Percentiles rank a stretch among this genome's conserved stretches.
phyloP scores from a whole-genome alignment of 2,888 invertebrate species.

The Trissolcus brochymenae region DNA sequence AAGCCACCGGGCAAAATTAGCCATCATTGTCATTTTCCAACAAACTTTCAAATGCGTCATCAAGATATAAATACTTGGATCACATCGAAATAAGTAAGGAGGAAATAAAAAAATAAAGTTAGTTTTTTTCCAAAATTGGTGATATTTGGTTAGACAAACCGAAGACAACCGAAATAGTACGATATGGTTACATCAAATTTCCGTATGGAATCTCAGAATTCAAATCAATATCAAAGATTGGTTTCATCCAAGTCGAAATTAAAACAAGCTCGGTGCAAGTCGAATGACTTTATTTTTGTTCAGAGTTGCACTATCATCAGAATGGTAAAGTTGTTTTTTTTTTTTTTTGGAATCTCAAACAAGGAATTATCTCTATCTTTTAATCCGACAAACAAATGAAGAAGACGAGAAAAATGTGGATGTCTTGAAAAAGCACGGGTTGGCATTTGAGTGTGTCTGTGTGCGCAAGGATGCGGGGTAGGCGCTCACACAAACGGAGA shows the following conservation, averaged over 20 bases:
- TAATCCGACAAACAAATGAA: constrained; percentile 55
- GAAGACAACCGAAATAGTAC: too few species aligned
- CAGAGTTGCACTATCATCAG: constrained; percentile 38
- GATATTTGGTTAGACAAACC: too few species aligned
- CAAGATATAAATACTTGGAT: constrained; percentile 28
- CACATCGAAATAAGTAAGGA: neutral
- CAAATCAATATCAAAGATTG: constrained; percentile 23
- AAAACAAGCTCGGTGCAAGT: constrained; percentile 20
- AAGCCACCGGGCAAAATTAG: constrained; percentile 31
- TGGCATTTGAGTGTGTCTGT: constrained; percentile 21
- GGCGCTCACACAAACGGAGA: constrained; percentile 18
- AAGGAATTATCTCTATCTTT: constrained; percentile 55
- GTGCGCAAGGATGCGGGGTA: constrained; percentile 16
- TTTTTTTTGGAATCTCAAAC: constrained; percentile 48
- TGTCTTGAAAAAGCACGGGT: constrained; percentile 47
- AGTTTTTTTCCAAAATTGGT: too few species aligned
- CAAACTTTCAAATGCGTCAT: constrained; percentile 29
- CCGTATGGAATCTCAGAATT: too few species aligned
- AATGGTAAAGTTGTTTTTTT: constrained; percentile 34
- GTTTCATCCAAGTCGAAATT: constrained; percentile 28
- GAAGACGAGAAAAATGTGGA: constrained; percentile 46
- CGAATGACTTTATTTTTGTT: constrained; percentile 41
- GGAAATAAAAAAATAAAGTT: too few species aligned
- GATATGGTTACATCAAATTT: too few species aligned
- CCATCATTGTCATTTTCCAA: constrained; percentile 25